These are phyloP conservation scores for Fragum sueziense DNA, from an alignment of 2,888 invertebrate genomes.

Conservation along the genomic window DNA sequence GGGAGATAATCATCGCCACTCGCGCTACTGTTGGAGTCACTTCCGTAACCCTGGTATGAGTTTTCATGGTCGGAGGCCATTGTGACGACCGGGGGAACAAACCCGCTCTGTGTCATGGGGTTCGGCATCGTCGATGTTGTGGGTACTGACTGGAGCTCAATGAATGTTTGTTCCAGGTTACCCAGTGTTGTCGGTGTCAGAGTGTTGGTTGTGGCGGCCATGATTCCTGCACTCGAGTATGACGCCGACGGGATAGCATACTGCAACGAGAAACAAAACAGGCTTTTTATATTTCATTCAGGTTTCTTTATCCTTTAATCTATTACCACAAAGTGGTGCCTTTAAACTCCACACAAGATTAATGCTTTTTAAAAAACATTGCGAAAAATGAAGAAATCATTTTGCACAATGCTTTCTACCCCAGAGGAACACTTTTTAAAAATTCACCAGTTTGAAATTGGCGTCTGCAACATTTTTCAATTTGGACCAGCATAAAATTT, in stretches of 20 bases:
- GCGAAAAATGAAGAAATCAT: too few relatives aligned
- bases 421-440: too few relatives aligned
- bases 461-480: too few relatives aligned
- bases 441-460: too few relatives aligned
- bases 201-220: constrained; percentile 91
- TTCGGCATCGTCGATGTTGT: constrained; percentile 62
- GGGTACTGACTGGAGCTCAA: constrained; percentile 87
- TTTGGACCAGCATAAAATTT: too few relatives aligned
- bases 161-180: constrained; percentile 94
- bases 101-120: constrained; percentile 89
- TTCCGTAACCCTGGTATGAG: constrained; percentile 58
- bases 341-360: too few relatives aligned
- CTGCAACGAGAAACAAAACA: constrained; percentile 57
- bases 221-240: constrained; percentile 86
- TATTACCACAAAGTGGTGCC: too few relatives aligned
- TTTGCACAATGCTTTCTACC: too few relatives aligned
- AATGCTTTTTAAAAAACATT: too few relatives aligned
- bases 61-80: constrained; percentile 63
- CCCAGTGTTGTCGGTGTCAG: constrained; percentile 96
- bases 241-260: constrained; percentile 70
- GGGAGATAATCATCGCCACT: constrained; percentile 68
- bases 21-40: constrained; percentile 51
- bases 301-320: too few relatives aligned
- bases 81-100: constrained; percentile 89
- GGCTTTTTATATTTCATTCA: not conserved